These are phyloP conservation scores for Catharus bicknelli DNA, from an alignment of 2,113 vertebrate species.

Conservation along the genomic window DNA sequence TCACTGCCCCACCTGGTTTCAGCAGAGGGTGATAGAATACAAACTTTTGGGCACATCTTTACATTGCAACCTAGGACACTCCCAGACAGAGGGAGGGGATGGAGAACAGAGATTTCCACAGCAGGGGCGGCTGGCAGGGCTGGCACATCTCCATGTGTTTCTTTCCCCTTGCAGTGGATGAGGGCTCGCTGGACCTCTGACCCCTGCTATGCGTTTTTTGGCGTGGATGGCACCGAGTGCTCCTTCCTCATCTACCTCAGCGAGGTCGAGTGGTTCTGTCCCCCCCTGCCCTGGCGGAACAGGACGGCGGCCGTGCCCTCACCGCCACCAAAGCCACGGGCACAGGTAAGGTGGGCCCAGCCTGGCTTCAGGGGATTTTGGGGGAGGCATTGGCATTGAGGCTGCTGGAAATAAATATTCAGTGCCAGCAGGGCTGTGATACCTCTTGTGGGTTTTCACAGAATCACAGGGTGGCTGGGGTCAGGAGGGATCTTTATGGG, in stretches of 20 bases:
- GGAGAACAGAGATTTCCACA: accelerated
- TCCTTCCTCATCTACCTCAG: slow-evolving; percentile 97
- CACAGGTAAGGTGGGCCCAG: slow-evolving; percentile 74
- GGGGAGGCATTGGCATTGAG: accelerated
- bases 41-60: too few species aligned
- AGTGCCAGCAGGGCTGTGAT: accelerated
- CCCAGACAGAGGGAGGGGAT: neutral
- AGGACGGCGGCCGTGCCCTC: slow-evolving; percentile 67
- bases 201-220: slow-evolving; percentile 95
- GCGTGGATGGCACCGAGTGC: slow-evolving; percentile 95
- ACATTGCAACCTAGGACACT: too few species aligned
- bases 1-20: too few species aligned
- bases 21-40: too few species aligned
- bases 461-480: accelerated
- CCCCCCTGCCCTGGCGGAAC: slow-evolving; percentile 90
- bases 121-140: neutral
- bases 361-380: accelerated
- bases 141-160: accelerated
- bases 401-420: neutral
- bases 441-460: accelerated
- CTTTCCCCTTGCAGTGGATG: slow-evolving; percentile 89
- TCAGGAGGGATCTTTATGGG: neutral
- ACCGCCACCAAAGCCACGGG: slow-evolving; percentile 72
- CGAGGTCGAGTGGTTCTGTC: slow-evolving; percentile 98
- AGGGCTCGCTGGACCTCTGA: slow-evolving; percentile 95